These are phyloP conservation scores for Hylaeus anthracinus DNA, from an alignment of 1,140 invertebrate species.

Conservation along the genomic window DNA sequence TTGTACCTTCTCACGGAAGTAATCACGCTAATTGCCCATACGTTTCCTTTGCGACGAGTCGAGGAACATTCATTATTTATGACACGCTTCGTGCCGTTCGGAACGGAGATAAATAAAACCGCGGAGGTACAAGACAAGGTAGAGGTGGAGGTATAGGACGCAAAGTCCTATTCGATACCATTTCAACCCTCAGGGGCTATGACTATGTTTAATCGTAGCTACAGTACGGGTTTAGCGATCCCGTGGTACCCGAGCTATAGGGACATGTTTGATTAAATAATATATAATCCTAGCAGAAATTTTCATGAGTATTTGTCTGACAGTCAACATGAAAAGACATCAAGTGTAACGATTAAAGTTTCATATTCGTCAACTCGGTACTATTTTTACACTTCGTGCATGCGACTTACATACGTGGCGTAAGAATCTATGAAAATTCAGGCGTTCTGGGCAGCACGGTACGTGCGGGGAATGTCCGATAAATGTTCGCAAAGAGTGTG, in stretches of 20 bases:
- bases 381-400: neutral
- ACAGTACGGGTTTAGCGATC: no score
- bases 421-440: conserved; percentile 40
- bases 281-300: no score
- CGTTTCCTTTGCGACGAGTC: neutral
- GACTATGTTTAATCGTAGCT: no score
- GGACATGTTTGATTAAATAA: no score
- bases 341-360: no score
- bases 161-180: no score
- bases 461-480: conserved; percentile 40
- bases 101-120: conserved; percentile 21
- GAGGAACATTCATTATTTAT: conserved; percentile 32
- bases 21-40: neutral
- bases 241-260: no score
- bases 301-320: no score
- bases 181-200: no score
- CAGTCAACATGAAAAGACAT: no score
- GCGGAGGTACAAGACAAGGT: neutral
- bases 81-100: conserved; percentile 4
- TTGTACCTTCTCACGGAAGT: neutral
- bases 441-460: neutral
- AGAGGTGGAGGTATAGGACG: no score
- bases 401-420: neutral
- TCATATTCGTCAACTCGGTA: no score
- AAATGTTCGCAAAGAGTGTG: neutral